Percentiles rank a stretch among this genome's conserved stretches.
These are phyloP conservation scores for Podocnemis expansa DNA, from an alignment of 2,113 vertebrate species.

Conservation along the genomic window DNA sequence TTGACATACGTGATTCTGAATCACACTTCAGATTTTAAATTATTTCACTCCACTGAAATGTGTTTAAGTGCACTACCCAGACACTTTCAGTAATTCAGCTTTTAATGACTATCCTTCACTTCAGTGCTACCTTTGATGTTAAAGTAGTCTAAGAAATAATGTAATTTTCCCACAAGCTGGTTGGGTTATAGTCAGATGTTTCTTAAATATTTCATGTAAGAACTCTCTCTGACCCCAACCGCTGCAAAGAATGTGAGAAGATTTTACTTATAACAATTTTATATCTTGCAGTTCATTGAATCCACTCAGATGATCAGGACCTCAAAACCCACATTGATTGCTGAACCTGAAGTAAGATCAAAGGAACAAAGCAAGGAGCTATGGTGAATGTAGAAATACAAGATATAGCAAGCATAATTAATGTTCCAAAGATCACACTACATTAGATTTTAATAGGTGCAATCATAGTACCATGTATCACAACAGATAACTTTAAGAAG, in stretches of 20 bases:
- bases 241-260: slow-evolving; percentile 72
- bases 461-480: slow-evolving; percentile 27
- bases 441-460: slow-evolving; percentile 32
- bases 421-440: slow-evolving; percentile 44
- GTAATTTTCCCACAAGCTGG: slow-evolving; percentile 70
- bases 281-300: slow-evolving; percentile 69
- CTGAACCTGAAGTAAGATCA: slow-evolving; percentile 71
- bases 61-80: slow-evolving; percentile 74
- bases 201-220: slow-evolving; percentile 82
- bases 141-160: slow-evolving; percentile 77
- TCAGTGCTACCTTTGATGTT: slow-evolving; percentile 75
- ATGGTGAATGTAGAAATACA: slow-evolving; percentile 68
- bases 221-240: slow-evolving; percentile 70
- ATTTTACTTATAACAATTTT: slow-evolving; percentile 75
- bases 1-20: slow-evolving; percentile 75
- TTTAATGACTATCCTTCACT: slow-evolving; percentile 76
- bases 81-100: slow-evolving; percentile 72
- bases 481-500: slow-evolving; percentile 45
- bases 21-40: slow-evolving; percentile 77
- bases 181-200: slow-evolving; percentile 72
- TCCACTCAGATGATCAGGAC: slow-evolving; percentile 61
- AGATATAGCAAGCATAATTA: slow-evolving; percentile 66
- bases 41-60: slow-evolving; percentile 73
- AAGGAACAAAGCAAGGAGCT: slow-evolving; percentile 69
- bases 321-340: slow-evolving; percentile 58